phyloP scores from a whole-genome alignment of 2,797 vertebrate genomes.

The Toxotes lorentzi region DNA sequence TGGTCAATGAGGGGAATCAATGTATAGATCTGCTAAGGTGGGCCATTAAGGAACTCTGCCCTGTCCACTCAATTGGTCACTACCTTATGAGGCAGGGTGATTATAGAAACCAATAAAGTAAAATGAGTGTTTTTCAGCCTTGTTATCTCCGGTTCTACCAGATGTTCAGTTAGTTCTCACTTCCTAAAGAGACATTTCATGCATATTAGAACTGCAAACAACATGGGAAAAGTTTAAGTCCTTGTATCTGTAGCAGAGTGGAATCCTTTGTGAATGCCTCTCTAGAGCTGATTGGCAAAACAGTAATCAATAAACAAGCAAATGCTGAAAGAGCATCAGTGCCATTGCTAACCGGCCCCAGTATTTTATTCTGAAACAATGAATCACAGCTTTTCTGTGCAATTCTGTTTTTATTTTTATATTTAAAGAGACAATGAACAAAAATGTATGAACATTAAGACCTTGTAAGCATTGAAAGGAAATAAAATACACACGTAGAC shows the following conservation, averaged over 20 bases:
- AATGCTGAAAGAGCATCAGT: no score
- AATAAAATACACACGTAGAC: no score
- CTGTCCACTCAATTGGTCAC: conserved; percentile 62
- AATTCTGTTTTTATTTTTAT: no score
- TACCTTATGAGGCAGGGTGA: conserved; percentile 53
- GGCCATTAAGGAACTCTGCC: conserved; percentile 61
- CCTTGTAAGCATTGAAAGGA: no score
- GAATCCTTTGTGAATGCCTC: background rate
- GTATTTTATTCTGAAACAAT: no score
- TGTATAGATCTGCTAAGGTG: conserved; percentile 72
- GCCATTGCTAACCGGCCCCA: no score
- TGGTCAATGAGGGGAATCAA: conserved; percentile 76
- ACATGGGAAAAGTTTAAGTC: background rate
- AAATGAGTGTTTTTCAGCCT: conserved; percentile 56
- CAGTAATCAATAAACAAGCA: background rate
- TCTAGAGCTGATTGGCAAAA: background rate
- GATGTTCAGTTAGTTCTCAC: conserved; percentile 2
- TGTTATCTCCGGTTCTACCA: conserved; percentile 37
- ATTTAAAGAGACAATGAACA: no score
- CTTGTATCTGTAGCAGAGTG: background rate
- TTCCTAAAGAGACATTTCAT: conserved; percentile 3
- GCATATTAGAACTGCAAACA: background rate
- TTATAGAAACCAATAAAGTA: conserved; percentile 60
- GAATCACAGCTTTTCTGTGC: no score
- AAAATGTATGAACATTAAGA: no score